phyloP scores from a whole-genome alignment of 1,140 invertebrate species.

The Helicoverpa zea region DNA sequence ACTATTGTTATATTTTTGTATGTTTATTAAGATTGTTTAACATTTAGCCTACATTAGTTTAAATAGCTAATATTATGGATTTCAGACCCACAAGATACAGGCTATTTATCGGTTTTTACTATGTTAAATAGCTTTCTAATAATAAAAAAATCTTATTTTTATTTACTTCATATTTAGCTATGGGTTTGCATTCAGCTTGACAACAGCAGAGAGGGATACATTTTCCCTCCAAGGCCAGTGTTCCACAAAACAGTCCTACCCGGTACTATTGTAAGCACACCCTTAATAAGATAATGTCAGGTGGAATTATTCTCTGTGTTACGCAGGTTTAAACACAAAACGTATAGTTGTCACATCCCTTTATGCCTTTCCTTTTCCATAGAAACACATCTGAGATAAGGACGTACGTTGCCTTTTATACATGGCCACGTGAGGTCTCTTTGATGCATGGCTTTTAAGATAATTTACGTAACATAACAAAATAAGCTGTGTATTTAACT shows the following conservation, averaged over 20 bases:
- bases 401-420: slow-evolving; percentile 7
- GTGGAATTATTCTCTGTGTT: not conserved
- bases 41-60: too few species aligned
- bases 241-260: not conserved
- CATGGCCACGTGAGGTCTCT: not conserved
- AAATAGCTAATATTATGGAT: too few species aligned
- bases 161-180: too few species aligned
- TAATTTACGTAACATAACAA: not conserved
- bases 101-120: too few species aligned
- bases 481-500: not conserved
- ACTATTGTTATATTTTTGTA: too few species aligned
- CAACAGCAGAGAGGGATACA: not conserved
- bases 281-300: slow-evolving; percentile 8
- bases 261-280: not conserved
- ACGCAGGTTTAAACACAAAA: not conserved
- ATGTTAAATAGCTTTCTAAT: too few species aligned
- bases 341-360: slow-evolving; percentile 27
- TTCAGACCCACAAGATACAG: too few species aligned
- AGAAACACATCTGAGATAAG: slow-evolving; percentile 36
- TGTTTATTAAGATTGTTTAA: too few species aligned
- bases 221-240: not conserved
- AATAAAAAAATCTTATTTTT: too few species aligned
- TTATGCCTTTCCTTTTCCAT: slow-evolving; percentile 28
- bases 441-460: not conserved
- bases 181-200: not conserved